A percentile compares a stretch with the other conserved stretches of the same genome.
Conservation (phyloP, 1,140 invertebrate species). For the Megalopta genalis region DNA sequence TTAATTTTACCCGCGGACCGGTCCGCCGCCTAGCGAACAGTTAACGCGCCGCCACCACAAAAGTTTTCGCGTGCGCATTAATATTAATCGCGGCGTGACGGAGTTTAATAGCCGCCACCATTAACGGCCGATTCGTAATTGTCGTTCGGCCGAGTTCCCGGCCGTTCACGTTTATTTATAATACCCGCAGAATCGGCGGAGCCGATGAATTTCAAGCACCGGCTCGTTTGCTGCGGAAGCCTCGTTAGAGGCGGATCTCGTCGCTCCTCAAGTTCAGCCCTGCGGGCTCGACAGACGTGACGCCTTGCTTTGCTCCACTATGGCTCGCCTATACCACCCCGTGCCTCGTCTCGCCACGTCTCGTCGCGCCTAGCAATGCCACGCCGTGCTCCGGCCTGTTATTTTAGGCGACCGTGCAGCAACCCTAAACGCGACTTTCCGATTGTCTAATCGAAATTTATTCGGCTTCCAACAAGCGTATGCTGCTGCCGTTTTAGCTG, state of each 20-base stretch:
- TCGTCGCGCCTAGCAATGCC: too few species aligned
- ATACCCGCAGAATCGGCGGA: constrained; percentile 60
- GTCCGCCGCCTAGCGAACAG: not conserved
- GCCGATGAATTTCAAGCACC: constrained; percentile 64
- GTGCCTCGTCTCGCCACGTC: too few species aligned
- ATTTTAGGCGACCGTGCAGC: constrained; percentile 64
- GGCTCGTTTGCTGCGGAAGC: constrained; percentile 28
- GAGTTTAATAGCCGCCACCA: constrained; percentile 29
- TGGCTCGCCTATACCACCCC: too few species aligned
- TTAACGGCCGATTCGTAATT: constrained; percentile 69
- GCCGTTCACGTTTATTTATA: constrained; percentile 74
- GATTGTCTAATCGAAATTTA: constrained; percentile 71
- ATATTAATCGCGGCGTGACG: constrained; percentile 21
- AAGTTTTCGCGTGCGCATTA: constrained; percentile 12
- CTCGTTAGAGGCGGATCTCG: constrained; percentile 25
- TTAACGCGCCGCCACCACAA: not conserved
- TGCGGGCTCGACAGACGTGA: constrained; percentile 40
- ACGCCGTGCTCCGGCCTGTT: constrained; percentile 31
- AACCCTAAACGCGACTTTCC: constrained; percentile 64
- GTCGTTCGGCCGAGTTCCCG: constrained; percentile 69
- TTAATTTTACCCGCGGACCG: not conserved
- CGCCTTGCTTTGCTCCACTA: not conserved
- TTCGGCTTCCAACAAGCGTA: constrained; percentile 64
- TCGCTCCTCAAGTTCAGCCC: constrained; percentile 10
- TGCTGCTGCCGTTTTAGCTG: not conserved